A percentile compares a stretch with the other conserved stretches of the same genome.
Evolutionary conservation across 2,797 vertebrate genomes (phyloP).

Genomic region (Sylvia borin): DNA sequence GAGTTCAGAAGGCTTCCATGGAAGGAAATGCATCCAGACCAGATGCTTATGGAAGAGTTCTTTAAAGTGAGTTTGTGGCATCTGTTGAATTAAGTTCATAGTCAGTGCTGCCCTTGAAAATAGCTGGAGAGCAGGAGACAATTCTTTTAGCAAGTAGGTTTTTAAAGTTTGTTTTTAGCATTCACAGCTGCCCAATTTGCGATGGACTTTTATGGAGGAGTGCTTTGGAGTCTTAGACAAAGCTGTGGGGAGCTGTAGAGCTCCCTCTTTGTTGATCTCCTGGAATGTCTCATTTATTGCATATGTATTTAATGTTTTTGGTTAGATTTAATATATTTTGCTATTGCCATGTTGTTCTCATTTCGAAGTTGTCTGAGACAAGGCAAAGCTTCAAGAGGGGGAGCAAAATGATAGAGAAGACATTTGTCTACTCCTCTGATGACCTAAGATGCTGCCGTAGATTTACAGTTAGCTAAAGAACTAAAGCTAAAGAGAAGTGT

Average conservation of each 20-base stretch:
- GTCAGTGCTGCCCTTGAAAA: background rate
- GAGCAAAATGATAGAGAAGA: background rate
- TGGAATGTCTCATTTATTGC: background rate
- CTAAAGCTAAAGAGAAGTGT: background rate
- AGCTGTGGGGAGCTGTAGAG: background rate
- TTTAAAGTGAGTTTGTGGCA: slow-evolving; percentile 83
- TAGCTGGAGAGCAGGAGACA: background rate
- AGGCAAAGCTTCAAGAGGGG: background rate
- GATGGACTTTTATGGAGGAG: background rate
- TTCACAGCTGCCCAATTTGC: background rate
- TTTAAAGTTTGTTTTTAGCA: background rate
- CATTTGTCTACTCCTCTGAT: background rate
- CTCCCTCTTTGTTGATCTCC: background rate
- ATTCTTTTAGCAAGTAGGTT: background rate
- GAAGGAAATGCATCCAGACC: slow-evolving; percentile 92
- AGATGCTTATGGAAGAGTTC: slow-evolving; percentile 92
- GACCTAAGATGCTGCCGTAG: background rate
- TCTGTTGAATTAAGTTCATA: background rate
- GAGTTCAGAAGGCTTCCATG: slow-evolving; percentile 86
- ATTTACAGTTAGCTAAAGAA: background rate
- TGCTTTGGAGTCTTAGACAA: background rate
- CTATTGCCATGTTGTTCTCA: background rate
- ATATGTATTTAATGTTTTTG: background rate
- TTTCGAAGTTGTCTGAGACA: background rate
- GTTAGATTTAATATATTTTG: background rate